These are phyloP conservation scores for Pectinophora gossypiella DNA, from an alignment of 1,140 invertebrate genomes.

Conservation along the genomic window DNA sequence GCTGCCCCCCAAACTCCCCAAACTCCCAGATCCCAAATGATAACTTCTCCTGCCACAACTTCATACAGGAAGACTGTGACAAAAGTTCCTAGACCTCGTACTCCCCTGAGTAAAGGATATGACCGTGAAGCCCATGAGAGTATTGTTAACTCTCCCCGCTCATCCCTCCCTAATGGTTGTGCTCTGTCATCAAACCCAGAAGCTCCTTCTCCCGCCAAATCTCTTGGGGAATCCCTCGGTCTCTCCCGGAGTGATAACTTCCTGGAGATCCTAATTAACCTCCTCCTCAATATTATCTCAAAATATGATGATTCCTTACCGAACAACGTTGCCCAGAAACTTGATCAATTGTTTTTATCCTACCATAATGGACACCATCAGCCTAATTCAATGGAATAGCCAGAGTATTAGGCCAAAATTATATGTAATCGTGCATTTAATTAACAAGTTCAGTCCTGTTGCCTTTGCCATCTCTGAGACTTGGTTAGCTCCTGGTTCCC, in stretches of 20 bases:
- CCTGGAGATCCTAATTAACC: background rate
- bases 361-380: background rate
- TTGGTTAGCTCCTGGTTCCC: background rate
- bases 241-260: too few relatives aligned
- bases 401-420: conserved; percentile 6
- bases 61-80: conserved; percentile 2
- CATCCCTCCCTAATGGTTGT: conserved; percentile 3
- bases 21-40: background rate
- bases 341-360: conserved; percentile 1
- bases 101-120: conserved; percentile 1
- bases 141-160: background rate
- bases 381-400: conserved; percentile 15
- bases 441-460: background rate
- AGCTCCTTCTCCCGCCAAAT: background rate
- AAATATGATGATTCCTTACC: conserved; percentile 2
- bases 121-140: background rate
- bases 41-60: background rate
- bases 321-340: conserved; percentile 12
- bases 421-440: conserved; percentile 3
- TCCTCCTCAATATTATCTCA: background rate
- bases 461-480: background rate
- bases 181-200: background rate
- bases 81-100: background rate
- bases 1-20: background rate
- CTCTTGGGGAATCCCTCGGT: too few relatives aligned